Evolutionary conservation across 2,888 invertebrate genomes (phyloP).

Genomic region (Peribatodes rhomboidaria): DNA sequence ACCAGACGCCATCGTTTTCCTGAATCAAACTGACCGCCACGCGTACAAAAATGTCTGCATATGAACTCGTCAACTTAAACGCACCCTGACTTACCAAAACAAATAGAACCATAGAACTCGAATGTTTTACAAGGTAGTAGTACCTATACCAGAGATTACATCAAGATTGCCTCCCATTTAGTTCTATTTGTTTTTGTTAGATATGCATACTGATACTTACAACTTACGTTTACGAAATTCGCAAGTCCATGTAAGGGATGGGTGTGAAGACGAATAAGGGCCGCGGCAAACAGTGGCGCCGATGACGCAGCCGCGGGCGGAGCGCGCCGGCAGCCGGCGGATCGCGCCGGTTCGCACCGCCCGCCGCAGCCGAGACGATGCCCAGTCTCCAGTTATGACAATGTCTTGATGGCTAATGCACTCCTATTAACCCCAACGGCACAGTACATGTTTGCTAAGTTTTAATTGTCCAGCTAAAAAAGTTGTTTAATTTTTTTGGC

Average conservation of each 20-base stretch:
- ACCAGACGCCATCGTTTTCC: too few species aligned
- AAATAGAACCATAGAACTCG: too few species aligned
- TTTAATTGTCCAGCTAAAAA: conserved; percentile 42
- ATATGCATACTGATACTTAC: neutral
- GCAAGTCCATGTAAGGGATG: conserved; percentile 62
- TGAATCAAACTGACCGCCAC: too few species aligned
- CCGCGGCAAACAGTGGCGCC: conserved; percentile 52
- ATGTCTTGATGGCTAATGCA: conserved; percentile 58
- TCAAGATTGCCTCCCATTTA: neutral
- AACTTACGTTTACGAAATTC: conserved; percentile 53
- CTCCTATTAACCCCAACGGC: conserved; percentile 62
- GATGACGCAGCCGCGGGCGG: conserved; percentile 48
- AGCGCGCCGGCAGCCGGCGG: neutral
- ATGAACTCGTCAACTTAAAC: too few species aligned
- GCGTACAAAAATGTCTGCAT: too few species aligned
- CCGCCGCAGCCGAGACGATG: conserved; percentile 45
- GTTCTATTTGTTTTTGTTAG: conserved; percentile 2
- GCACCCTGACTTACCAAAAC: too few species aligned
- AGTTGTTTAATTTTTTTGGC: conserved; percentile 24
- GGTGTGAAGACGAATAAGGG: conserved; percentile 62
- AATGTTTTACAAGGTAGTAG: too few species aligned
- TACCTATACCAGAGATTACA: neutral
- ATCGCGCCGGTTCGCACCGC: conserved; percentile 52
- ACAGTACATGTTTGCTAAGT: conserved; percentile 23
- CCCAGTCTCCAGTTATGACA: conserved; percentile 33